Evolutionary conservation across 2,113 vertebrate genomes (phyloP).

Genomic region (Sphaerodactylus townsendi): DNA sequence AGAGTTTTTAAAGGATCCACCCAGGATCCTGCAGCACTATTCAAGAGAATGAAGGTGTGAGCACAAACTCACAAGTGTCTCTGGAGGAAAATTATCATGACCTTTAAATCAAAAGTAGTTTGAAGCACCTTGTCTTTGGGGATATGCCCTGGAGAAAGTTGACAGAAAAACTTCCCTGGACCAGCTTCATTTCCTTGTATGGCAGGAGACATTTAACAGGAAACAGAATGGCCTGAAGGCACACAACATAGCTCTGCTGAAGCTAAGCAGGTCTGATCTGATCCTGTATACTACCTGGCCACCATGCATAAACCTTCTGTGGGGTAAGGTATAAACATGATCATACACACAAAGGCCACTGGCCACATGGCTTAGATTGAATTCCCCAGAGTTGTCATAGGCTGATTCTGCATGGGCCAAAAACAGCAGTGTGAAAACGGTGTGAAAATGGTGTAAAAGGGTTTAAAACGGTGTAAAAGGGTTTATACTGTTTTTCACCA

Average conservation of each 20-base stretch:
- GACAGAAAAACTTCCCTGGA: not conserved
- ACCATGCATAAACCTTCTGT: not conserved
- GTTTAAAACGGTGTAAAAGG: no score
- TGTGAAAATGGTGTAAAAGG: no score
- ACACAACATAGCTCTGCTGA: rapidly evolving
- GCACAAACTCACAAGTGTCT: not conserved
- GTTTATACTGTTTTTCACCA: no score
- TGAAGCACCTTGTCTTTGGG: not conserved
- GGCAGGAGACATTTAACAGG: not conserved
- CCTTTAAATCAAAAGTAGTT: not conserved
- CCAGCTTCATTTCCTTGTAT: not conserved
- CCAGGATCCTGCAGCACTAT: not conserved
- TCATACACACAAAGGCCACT: not conserved
- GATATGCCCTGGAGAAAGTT: not conserved
- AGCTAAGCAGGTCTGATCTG: not conserved
- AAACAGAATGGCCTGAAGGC: not conserved
- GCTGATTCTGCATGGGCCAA: no score
- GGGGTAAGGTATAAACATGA: not conserved
- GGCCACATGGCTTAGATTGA: not conserved
- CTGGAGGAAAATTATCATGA: not conserved
- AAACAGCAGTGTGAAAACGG: no score
- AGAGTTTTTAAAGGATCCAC: no score
- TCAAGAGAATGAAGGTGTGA: not conserved
- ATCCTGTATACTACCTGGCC: not conserved
- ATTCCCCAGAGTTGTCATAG: not conserved